Base-by-base conservation (phyloP, 1,140 invertebrate species). In the Papilio aristodemus region DNA sequence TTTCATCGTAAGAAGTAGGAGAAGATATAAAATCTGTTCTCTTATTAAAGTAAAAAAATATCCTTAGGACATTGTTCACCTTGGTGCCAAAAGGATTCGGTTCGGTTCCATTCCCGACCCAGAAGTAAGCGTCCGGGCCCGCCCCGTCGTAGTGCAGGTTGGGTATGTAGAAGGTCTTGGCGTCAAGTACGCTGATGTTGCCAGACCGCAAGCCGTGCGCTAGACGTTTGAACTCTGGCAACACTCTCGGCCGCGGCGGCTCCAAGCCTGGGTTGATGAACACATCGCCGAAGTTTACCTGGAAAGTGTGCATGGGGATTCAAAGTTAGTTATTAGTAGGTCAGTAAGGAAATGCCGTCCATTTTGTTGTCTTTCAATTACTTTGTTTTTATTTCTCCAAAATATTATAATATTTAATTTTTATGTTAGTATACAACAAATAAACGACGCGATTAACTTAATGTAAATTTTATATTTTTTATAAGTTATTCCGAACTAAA, bases 121-220 rank as follows among this genome's bases (percentile, higher is more conserved):
- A 98, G 86, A 98, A 98, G 86, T 97, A 98, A 5, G 97, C 96
- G 83, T 98, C 97, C 1, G 96, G 96, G 0, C 96, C 96, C 10
- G 94, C 95, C 7, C 97, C 97, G 78, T 98, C 97, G 79, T 98
- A 98, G 83, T 97, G 96, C 54, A 98, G 91, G 91, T 98, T 97
- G 4, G 97, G 97, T 74, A 98, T 98, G 84, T 97, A 97, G 83
- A 98, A 95, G 0, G 97, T 98, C 89, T 97, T 97, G 10, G 97
- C 96, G 87, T 98, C 97, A 46, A 98, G 85, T 13, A 98, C 96
- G 73, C 95, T 97, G 54, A 98, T 96, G 89, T 98, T 97, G 71
- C 96, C 97, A 5, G 97, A 98, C 11, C 96, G 93, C 0, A 98
- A 92, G 3, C 96, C 96, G 83, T 98, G 97, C 0, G 96, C 96